Base-by-base conservation (phyloP, 2,888 invertebrate species). In the Acleris holmiana region DNA sequence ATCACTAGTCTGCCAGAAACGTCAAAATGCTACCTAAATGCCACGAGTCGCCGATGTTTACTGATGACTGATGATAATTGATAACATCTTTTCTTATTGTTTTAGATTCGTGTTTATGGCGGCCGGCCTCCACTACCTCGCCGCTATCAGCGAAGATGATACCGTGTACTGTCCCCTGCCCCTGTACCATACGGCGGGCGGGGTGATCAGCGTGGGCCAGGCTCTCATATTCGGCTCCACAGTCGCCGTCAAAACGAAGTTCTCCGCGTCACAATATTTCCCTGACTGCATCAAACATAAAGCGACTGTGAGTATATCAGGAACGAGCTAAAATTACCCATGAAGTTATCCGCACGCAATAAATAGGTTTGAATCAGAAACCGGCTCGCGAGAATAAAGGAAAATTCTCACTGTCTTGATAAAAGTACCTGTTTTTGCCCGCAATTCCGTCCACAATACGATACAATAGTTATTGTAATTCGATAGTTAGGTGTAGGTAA, bases 171-270 rank as follows among this genome's bases (percentile, higher is more conserved):
- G 97, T 19, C 96, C 98, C 0, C 93, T 99, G 71, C 99, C 99
- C 0, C 92, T 99, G n/a, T 99, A 99, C 86, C 99, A 99, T 84
- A 98, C 99, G 0, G 98, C 98, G 0, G 99, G 98, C 17, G 98
- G 99, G 10, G 94, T 97, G 61, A 95, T 98, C 89, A 95, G 97
- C 61, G 93, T 96, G 51, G 98, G 98, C 0, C 97, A 98, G 81
- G 95, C 96, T 56, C 74, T 96, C 66, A 88, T 96, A 59, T 95
- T 94, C 84, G 99, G 99, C 13, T 95, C 95, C 66, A 97, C 98
- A 0, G 95, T 97, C 54, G 96, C 96, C 0, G 94, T 99, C 54
- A 94, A 97, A 55, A 94, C 95, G 75, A 99, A 99, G 88, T 99
- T 99, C 88, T 99, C 99, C 0, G 99, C 99, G 0, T 97, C 97